A percentile compares a stretch with the other conserved stretches of the same genome.
These are phyloP conservation scores for Lathronympha strigana DNA, from an alignment of 2,888 invertebrate genomes.

Conservation along the genomic window DNA sequence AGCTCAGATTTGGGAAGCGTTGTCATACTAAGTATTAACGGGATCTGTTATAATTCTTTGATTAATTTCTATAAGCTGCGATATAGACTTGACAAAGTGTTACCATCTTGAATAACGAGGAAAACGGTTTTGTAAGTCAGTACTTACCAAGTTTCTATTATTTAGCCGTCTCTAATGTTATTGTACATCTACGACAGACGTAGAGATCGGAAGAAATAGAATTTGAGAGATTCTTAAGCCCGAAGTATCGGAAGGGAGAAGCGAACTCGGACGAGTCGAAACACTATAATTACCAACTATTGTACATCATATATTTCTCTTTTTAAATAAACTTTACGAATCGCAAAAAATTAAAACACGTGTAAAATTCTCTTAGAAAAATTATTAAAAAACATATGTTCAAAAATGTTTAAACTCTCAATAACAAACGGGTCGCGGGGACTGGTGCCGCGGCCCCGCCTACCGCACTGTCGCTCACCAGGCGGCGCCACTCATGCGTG, in stretches of 20 bases:
- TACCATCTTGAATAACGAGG: not conserved
- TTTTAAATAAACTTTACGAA: constrained; percentile 45
- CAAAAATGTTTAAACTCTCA: constrained; percentile 52
- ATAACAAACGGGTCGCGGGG: constrained; percentile 44
- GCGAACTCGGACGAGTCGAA: constrained; percentile 8
- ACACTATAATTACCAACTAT: constrained; percentile 62
- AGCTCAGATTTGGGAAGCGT: too few species aligned
- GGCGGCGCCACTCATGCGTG: too few species aligned
- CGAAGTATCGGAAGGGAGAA: constrained; percentile 22
- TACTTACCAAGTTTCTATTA: not conserved
- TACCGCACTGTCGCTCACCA: too few species aligned
- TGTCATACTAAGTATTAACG: too few species aligned
- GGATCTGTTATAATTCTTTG: too few species aligned
- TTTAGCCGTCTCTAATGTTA: not conserved
- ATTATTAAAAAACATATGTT: constrained; percentile 53
- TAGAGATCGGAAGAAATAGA: constrained; percentile 22
- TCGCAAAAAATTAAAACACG: constrained; percentile 46
- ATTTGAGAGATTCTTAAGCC: constrained; percentile 35
- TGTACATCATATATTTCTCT: constrained; percentile 47
- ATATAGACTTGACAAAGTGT: not conserved
- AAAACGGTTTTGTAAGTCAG: not conserved
- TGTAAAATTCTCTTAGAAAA: constrained; percentile 51
- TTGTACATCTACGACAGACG: constrained; percentile 14
- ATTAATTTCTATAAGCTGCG: too few species aligned
- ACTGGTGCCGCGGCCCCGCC: constrained; percentile 20